Conservation (phyloP, 2,113 vertebrate species). For the Indicator maculatus region DNA sequence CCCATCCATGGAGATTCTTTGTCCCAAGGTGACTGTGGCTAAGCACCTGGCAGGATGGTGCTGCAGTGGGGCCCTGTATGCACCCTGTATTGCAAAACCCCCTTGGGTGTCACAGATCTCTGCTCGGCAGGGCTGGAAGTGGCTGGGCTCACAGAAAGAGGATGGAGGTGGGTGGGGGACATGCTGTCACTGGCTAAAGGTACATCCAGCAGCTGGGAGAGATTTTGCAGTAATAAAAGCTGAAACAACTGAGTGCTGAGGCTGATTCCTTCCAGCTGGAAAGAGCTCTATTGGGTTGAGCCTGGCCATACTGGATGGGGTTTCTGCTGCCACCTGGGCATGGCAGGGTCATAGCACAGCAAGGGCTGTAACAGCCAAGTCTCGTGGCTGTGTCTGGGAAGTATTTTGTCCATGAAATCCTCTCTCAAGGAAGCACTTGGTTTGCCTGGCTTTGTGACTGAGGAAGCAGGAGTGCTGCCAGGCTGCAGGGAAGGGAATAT, state of each 20-base stretch:
- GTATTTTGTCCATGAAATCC: neutral
- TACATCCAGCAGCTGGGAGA: neutral
- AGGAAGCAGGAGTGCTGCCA: neutral
- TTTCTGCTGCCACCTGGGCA: neutral
- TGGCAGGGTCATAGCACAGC: neutral
- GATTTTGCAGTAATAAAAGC: neutral
- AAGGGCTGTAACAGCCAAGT: neutral
- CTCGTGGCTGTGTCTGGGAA: neutral
- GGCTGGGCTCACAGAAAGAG: neutral
- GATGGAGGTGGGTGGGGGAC: neutral
- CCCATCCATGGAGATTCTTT: neutral
- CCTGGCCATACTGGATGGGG: neutral
- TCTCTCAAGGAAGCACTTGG: neutral
- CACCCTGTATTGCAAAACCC: rapidly evolving
- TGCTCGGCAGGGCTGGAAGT: neutral
- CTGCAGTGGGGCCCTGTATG: rapidly evolving
- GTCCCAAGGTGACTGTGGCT: neutral
- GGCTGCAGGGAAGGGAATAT: neutral
- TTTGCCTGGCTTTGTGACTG: neutral
- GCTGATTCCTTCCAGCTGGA: neutral
- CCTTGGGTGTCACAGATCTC: neutral
- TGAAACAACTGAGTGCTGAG: neutral
- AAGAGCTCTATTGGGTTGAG: neutral
- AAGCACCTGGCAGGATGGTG: neutral
- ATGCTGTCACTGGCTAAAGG: neutral